A percentile compares a stretch with the other conserved stretches of the same genome.
Conservation (phyloP, 1,140 invertebrate genomes). For the Heterodera schachtii region DNA sequence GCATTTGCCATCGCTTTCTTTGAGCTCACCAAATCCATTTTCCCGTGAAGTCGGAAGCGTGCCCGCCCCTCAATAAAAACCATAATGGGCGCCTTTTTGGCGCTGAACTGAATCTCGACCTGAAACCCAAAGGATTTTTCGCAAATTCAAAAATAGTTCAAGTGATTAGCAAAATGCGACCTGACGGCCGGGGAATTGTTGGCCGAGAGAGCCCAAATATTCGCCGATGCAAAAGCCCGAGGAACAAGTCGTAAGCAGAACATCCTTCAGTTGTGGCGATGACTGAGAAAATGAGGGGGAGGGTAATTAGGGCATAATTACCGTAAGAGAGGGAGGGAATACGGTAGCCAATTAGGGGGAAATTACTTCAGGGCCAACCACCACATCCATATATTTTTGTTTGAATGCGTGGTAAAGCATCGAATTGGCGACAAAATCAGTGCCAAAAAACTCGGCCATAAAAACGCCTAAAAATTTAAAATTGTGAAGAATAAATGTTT, state of each 20-base stretch:
- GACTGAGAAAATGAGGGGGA: slow-evolving; percentile 27
- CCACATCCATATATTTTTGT: slow-evolving; percentile 62
- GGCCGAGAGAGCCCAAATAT: slow-evolving; percentile 59
- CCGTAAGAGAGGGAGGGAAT: no score
- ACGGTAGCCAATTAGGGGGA: slow-evolving; percentile 3
- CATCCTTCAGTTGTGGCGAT: slow-evolving; percentile 53
- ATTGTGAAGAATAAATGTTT: slow-evolving; percentile 11
- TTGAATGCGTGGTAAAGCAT: slow-evolving; percentile 64
- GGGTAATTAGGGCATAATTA: neutral
- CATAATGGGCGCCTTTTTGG: slow-evolving; percentile 61
- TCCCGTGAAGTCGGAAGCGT: slow-evolving; percentile 59
- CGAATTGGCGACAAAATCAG: slow-evolving; percentile 65
- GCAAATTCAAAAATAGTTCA: neutral
- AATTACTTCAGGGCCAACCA: slow-evolving; percentile 56
- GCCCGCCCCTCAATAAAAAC: slow-evolving; percentile 64
- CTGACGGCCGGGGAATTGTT: slow-evolving; percentile 60
- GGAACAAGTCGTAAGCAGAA: slow-evolving; percentile 57
- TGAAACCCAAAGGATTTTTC: neutral
- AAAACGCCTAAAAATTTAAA: slow-evolving; percentile 49
- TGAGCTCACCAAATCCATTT: slow-evolving; percentile 50
- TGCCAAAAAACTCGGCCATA: slow-evolving; percentile 64
- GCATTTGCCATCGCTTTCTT: neutral
- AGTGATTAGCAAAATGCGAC: neutral
- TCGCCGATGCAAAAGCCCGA: slow-evolving; percentile 64
- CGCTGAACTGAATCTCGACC: slow-evolving; percentile 62